phyloP scores from a whole-genome alignment of 1,140 invertebrate species.

The Drosophila bocqueti region DNA sequence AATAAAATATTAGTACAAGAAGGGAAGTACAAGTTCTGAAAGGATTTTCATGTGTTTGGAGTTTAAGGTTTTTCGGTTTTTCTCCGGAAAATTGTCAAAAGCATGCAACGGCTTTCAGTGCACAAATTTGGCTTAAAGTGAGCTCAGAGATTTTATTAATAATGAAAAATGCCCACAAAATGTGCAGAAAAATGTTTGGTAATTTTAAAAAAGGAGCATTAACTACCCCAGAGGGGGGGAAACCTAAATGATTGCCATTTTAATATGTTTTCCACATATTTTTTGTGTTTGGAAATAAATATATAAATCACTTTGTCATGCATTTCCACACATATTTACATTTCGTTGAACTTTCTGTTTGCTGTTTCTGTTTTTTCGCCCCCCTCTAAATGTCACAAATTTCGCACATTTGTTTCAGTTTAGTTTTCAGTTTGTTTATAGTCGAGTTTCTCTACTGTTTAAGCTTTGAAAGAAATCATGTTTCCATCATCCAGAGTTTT shows the following conservation, averaged over 20 bases:
- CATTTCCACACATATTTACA: constrained; percentile 1
- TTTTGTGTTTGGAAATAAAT: neutral
- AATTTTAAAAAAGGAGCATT: neutral
- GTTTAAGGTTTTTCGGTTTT: neutral
- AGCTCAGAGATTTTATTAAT: neutral
- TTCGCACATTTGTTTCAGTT: constrained; percentile 24
- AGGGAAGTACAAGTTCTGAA: neutral
- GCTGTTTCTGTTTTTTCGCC: neutral
- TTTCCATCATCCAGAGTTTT: neutral
- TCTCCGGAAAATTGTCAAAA: neutral
- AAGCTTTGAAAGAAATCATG: neutral
- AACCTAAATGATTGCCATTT: neutral
- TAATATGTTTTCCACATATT: neutral
- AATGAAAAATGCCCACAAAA: neutral
- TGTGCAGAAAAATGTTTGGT: neutral
- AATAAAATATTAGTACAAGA: neutral
- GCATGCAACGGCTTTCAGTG: too few relatives aligned
- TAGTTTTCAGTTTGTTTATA: constrained; percentile 3
- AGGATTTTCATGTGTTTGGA: constrained; percentile 1
- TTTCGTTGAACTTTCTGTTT: neutral
- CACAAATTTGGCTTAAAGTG: neutral
- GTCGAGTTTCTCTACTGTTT: neutral
- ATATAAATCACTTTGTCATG: constrained; percentile 9
- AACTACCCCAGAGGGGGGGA: neutral
- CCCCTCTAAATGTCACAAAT: neutral